A percentile compares a stretch with the other conserved stretches of the same genome.
Conservation (phyloP, 2,888 invertebrate genomes). For the Piscicola geometra region DNA sequence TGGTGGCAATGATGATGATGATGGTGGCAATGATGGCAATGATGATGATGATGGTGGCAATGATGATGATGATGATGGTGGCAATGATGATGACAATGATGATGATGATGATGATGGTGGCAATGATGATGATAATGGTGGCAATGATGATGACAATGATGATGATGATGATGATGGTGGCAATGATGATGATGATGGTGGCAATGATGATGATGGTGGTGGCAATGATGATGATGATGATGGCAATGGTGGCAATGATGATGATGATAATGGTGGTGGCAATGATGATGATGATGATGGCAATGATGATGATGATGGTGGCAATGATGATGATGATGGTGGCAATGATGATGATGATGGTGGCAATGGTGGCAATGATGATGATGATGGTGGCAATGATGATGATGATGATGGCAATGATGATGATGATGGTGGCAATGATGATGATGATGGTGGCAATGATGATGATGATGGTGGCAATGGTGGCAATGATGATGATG, state of each 20-base stretch:
- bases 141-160: too few relatives aligned
- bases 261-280: slow-evolving; percentile 5
- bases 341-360: slow-evolving; percentile 30
- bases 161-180: too few relatives aligned
- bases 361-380: not conserved
- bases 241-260: slow-evolving; percentile 7
- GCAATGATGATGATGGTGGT: not conserved
- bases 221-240: not conserved
- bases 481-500: not conserved
- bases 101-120: too few relatives aligned
- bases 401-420: slow-evolving; percentile 7
- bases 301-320: slow-evolving; percentile 31
- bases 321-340: slow-evolving; percentile 29
- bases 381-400: slow-evolving; percentile 9
- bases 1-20: too few relatives aligned
- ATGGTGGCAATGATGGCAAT: too few relatives aligned
- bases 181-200: not conserved
- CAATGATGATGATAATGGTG: too few relatives aligned
- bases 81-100: too few relatives aligned
- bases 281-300: slow-evolving; percentile 26
- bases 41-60: too few relatives aligned
- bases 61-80: too few relatives aligned
- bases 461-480: slow-evolving; percentile 10
- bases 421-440: slow-evolving; percentile 15
- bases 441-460: not conserved